These are phyloP conservation scores for Rhyzopertha dominica DNA, from an alignment of 1,140 invertebrate species.

Conservation along the genomic window DNA sequence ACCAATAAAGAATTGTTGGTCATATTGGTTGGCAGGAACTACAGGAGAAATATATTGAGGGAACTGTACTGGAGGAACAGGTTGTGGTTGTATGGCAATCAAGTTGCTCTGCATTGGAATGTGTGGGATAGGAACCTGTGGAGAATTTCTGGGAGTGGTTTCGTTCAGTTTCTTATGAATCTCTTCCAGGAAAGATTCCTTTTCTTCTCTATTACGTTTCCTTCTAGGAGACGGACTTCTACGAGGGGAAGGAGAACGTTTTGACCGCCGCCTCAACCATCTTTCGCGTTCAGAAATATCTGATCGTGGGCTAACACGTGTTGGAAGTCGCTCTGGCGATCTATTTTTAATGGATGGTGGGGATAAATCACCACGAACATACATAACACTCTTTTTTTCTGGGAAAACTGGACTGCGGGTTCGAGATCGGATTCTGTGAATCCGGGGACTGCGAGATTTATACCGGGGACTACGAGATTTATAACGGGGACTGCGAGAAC, in stretches of 20 bases:
- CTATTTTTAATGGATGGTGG: neutral
- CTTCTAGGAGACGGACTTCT: slow-evolving; percentile 4
- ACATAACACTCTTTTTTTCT: neutral
- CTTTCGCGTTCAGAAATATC: slow-evolving; percentile 15
- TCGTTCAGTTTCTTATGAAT: slow-evolving; percentile 35
- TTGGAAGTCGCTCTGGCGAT: neutral
- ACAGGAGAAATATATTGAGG: too few species aligned
- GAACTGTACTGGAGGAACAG: too few species aligned
- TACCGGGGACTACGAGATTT: slow-evolving; percentile 1
- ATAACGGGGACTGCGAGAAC: slow-evolving; percentile 4
- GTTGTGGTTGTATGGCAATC: too few species aligned
- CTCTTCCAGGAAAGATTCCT: slow-evolving; percentile 37
- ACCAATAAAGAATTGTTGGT: too few species aligned
- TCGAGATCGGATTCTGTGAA: neutral
- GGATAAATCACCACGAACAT: neutral
- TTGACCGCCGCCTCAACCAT: slow-evolving; percentile 12
- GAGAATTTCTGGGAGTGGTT: slow-evolving; percentile 17
- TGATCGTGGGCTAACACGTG: slow-evolving; percentile 9
- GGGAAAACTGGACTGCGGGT: neutral
- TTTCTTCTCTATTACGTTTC: slow-evolving; percentile 17
- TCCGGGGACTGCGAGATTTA: slow-evolving; percentile 2
- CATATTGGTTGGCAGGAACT: too few species aligned
- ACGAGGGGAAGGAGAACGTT: slow-evolving; percentile 6
- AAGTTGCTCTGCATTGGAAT: too few species aligned
- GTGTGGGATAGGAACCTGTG: too few species aligned